Evolutionary conservation across 2,888 invertebrate species (phyloP).

Genomic region (Drosophila setosimentum): DNA sequence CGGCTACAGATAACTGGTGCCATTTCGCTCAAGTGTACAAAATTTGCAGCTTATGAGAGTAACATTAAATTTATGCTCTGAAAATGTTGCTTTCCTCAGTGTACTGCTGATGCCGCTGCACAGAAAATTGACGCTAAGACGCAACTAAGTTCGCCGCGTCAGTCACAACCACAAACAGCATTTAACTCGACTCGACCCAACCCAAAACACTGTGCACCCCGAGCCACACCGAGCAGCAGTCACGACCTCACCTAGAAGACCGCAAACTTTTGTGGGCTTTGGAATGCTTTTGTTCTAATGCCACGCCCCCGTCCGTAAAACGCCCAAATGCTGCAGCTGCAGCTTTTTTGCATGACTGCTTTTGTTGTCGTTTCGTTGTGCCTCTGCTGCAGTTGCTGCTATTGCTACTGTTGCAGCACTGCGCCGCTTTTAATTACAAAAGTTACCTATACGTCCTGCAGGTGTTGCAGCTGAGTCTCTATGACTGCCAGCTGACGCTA

Average conservation of each 20-base stretch:
- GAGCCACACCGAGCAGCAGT: not conserved
- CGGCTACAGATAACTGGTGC: not conserved
- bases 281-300: conserved; percentile 66
- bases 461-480: conserved; percentile 74
- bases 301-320: conserved; percentile 45
- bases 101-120: conserved; percentile 31
- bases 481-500: conserved; percentile 42
- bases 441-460: conserved; percentile 79
- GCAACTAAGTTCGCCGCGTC: conserved; percentile 61
- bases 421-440: conserved; percentile 80
- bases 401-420: conserved; percentile 51
- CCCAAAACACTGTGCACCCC: conserved; percentile 20
- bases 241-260: conserved; percentile 14
- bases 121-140: conserved; percentile 62
- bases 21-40: not conserved
- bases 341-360: conserved; percentile 74
- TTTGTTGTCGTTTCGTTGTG: conserved; percentile 52
- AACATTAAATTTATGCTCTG: no score
- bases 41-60: not conserved
- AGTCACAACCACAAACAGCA: conserved; percentile 67
- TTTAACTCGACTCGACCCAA: conserved; percentile 50
- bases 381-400: conserved; percentile 10
- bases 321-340: conserved; percentile 40
- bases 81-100: not conserved
- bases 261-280: conserved; percentile 68